Conservation (phyloP, 2,113 vertebrate species). For the Elgaria multicarinata region DNA sequence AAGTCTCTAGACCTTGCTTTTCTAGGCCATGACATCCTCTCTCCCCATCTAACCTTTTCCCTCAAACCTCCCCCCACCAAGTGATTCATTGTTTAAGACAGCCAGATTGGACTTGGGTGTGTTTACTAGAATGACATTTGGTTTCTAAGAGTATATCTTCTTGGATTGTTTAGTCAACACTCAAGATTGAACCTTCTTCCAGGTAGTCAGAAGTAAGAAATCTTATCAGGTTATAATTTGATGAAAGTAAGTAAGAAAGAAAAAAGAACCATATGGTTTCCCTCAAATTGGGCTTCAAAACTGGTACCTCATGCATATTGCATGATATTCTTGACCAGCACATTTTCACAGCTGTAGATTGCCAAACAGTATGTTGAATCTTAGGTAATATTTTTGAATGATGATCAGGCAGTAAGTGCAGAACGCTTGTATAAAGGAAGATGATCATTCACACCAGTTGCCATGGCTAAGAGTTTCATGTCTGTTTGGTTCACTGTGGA, state of each 20-base stretch:
- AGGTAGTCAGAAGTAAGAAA: background rate
- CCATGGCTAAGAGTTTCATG: background rate
- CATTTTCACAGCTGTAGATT: background rate
- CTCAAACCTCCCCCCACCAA: no score
- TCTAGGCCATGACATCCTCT: background rate
- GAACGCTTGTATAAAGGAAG: background rate
- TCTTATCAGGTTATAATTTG: background rate
- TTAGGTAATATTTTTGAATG: slow-evolving; percentile 11
- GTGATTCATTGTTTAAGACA: background rate
- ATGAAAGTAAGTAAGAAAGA: no score
- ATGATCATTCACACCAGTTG: background rate
- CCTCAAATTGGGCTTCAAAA: background rate
- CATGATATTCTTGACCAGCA: background rate
- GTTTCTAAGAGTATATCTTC: background rate
- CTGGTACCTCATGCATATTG: background rate
- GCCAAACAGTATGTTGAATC: slow-evolving; percentile 27
- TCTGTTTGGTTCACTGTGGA: slow-evolving; percentile 49
- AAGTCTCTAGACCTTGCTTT: background rate
- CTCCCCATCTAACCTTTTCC: background rate
- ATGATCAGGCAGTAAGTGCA: background rate
- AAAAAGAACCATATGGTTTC: background rate
- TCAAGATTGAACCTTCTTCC: background rate
- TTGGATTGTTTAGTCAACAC: background rate
- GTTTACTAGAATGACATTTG: background rate
- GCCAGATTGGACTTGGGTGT: background rate